Base-by-base conservation (phyloP, 2,113 vertebrate genomes). In the Nothocercus nigrocapillus region DNA sequence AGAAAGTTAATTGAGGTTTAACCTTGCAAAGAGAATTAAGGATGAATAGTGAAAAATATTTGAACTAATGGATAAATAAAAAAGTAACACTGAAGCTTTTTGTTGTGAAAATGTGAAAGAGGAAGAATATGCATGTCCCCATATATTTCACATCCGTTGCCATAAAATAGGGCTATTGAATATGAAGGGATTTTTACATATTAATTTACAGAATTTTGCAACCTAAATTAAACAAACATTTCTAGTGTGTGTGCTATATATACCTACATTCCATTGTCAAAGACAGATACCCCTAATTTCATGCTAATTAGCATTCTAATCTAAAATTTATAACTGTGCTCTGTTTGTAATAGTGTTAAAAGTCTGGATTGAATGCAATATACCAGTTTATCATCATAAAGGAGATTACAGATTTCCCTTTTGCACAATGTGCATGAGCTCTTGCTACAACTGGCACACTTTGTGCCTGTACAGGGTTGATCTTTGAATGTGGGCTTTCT, bases 341-440 rank as follows among this genome's bases (percentile, higher is more conserved):
- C 11, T 77, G 0, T 58, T 92, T 88, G 4, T 11, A 27, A 40
- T 24, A 1, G 18, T 11, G 9, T 78, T 36, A 54, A 54, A 30
- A 40, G 59, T 70, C 47, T 38, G 5, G 11, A 74, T 12, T 74
- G 69, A 81, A 56, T 74, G 76, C 20, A 58, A 3, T 27, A 6
- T 27, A 66, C 9, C 38, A 18, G 22, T 44, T 66, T 49, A 7
- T 58, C 82, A 47, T 86, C 36, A 38, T 1, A 28, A 56, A 87
- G 5, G 68, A 16, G 2, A 61, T 61, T 69, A 63, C 27, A 40
- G 4, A 4, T 51, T 68, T 58, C 54, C 21, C 9, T 66, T 40
- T 89, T n/a, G 45, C 5, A 72, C 47, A 76, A 51, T 30, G 32
- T 0, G 0, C 44, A 3, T 17, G n/a, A 62, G 1, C 1, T 54